Evolutionary conservation across 2,113 vertebrate species (phyloP).

Genomic region (Rhodinocichla rosea): DNA sequence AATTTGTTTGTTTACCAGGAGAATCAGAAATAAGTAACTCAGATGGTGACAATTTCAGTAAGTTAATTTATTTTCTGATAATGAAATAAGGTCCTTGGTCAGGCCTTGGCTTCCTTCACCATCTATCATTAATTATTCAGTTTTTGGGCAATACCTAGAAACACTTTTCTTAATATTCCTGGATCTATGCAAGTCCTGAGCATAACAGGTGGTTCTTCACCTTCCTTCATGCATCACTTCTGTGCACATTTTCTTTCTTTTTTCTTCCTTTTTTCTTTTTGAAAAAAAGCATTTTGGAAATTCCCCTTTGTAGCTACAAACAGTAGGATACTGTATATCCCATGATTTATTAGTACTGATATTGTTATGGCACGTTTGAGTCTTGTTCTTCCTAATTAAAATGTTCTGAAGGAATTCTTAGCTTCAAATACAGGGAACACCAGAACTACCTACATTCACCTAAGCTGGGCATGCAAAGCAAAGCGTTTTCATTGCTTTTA

Average conservation of each 20-base stretch:
- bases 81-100: neutral
- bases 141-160: neutral
- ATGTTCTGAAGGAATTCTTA: neutral
- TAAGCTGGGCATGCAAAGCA: neutral
- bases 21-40: slow-evolving; percentile 33
- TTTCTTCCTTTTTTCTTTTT: neutral
- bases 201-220: neutral
- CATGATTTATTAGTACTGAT: neutral
- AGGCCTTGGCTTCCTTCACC: neutral
- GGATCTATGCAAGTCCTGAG: neutral
- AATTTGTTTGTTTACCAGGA: slow-evolving; percentile 39
- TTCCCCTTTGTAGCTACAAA: neutral
- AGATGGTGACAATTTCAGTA: slow-evolving; percentile 11
- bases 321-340: neutral
- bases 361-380: neutral
- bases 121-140: neutral
- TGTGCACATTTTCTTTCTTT: fast-evolving
- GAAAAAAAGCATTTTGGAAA: neutral
- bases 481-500: neutral
- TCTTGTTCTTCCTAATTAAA: slow-evolving; percentile 6
- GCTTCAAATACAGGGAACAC: neutral
- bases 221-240: neutral
- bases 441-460: neutral
- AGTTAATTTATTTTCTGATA: slow-evolving; percentile 19
- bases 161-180: neutral